Evolutionary conservation across 2,113 vertebrate genomes (phyloP), one percentile per base, ranked within the genome.

Genomic region (Sisor rabdophorus): DNA sequence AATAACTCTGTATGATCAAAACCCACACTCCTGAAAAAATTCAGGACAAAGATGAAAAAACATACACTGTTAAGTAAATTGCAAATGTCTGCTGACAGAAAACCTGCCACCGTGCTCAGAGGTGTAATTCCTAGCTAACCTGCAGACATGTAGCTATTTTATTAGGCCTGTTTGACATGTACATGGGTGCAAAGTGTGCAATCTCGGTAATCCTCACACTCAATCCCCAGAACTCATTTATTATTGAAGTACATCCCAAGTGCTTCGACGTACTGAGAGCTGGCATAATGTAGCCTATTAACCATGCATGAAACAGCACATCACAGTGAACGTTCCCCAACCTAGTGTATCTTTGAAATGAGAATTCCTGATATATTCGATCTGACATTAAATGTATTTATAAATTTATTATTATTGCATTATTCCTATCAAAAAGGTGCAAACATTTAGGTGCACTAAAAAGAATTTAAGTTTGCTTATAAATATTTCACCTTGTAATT

Each of bases 141-240:
- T 24, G 71, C 69, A 78, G 69, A 79, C 79, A 68, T 83, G 78
- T 76, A 78, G 32, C 76, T 44, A 59, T 76, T 82, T 83, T 61
- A 73, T 71, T 77, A 67, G 16, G 20, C 9, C 71, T 79, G 74
- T 48, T 54, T 84, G 85, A 87, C 84, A 86, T 84, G 85, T 83
- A 87, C 83, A 85, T 20, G 0, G 67, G 89, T 88, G 88, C 84
- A 77, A 85, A 75, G 56, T 80, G 75, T 80, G 40, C 84, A 87
- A 86, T 89, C 83, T 90, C 87, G 77, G 63, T 60, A 68, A 36
- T 67, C 60, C 80, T 83, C 79, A 89, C 89, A 90, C 90, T 86
- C 87, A 84, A 15, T 3, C 17, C 30, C 32, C 74, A 30, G 12
- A 85, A 84, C 81, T 79, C 77, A 79, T 89, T 84, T 88, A 86